Evolutionary conservation across 1,140 invertebrate species (phyloP), one percentile per base, ranked within the genome.

Genomic region (Acyrthosiphon pisum): DNA sequence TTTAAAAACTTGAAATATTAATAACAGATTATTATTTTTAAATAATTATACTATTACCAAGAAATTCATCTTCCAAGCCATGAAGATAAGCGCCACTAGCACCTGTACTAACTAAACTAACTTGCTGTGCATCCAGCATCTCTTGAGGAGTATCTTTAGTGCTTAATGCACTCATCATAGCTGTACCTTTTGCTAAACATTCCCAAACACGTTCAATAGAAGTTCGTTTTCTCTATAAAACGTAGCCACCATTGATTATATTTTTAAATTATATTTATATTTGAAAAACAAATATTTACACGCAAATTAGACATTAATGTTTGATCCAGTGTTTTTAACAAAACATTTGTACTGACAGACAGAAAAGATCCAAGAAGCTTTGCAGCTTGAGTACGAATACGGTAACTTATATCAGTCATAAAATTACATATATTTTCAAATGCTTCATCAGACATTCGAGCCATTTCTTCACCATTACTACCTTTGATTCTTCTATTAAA

Each of bases 21-120:
- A 44, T 22, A 53, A 84, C 9, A 6, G 23, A 60, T 86, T 48
- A 11, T n/a, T 60, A 87, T n/a, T 60, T 60, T 60, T 44, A 14
- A 18, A 60, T 37, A 37, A 2, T 44, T 91, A 93, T 81, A 46
- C 30, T 76, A 53, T 94, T 95, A 98, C 98, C 97, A 94, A 99
- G 96, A 95, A 98, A 99, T 96, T 99, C 99, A 96, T 99, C 99
- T 96, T 99, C 99, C 46, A 99, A 96, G 0, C 99, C 99, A 95
- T 99, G 99, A 94, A 99, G 98, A 96, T 99, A 99, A 86, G 99
- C 99, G 30, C 99, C 99, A 95, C 99, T 99, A 22, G 99, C 98
- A 35, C 99, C 99, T 94, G 98, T 98, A 60, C 97, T 97, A 95
- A 99, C 98, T 56, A 99, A 95, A 94, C 96, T 98, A 53, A 99